Percentiles rank a stretch among this genome's conserved stretches.
phyloP scores from a whole-genome alignment of 2,797 vertebrate species.

The Phrynocephalus guinanensis region DNA sequence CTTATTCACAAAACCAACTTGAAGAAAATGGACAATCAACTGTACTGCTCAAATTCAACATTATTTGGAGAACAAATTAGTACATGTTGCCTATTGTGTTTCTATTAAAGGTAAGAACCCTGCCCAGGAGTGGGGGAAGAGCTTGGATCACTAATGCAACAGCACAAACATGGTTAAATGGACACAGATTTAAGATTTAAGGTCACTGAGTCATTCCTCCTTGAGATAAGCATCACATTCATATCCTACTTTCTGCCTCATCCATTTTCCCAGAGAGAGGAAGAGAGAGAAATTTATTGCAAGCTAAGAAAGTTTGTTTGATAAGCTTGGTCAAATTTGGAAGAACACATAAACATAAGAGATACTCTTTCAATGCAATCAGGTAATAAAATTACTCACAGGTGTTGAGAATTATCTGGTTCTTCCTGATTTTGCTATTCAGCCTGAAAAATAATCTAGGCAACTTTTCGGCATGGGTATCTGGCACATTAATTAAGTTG shows the following conservation, averaged over 20 bases:
- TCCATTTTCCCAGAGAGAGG: too few species aligned
- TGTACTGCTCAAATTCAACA: neutral
- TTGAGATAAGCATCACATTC: neutral
- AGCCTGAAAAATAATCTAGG: constrained; percentile 72
- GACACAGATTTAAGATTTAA: too few species aligned
- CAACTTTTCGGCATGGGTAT: constrained; percentile 67
- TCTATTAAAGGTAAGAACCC: neutral
- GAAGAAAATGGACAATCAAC: neutral
- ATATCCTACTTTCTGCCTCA: neutral
- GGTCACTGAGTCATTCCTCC: neutral
- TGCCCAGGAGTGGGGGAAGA: neutral
- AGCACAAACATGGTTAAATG: neutral
- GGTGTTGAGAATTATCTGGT: constrained; percentile 72
- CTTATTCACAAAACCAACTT: neutral
- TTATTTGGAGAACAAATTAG: neutral
- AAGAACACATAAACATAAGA: constrained; percentile 65
- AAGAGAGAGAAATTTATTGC: neutral
- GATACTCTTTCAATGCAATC: constrained; percentile 62
- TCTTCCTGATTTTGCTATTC: constrained; percentile 65
- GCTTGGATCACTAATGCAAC: neutral
- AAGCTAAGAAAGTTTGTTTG: constrained; percentile 55
- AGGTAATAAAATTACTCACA: constrained; percentile 72
- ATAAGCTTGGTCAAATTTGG: constrained; percentile 58
- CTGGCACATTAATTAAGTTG: constrained; percentile 70
- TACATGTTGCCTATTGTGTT: neutral